Evolutionary conservation across 2,888 invertebrate species (phyloP), one percentile per base, ranked within the genome.

Genomic region (Stramonita haemastoma): DNA sequence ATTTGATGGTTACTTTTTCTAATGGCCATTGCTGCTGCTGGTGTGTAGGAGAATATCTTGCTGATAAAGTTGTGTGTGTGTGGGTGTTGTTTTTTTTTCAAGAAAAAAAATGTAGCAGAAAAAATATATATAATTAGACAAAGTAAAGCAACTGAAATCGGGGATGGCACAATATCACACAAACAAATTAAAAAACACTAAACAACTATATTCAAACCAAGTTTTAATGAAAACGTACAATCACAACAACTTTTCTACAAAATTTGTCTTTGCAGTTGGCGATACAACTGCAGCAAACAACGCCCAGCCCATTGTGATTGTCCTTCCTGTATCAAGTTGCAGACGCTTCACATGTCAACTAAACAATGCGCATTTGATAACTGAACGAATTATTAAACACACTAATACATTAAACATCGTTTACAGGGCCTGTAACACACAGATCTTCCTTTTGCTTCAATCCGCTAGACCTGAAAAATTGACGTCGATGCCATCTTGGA

Each of bases 401-500:
- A 60, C 19, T 1, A 8, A 8, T 60, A 22, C 60, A 60, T 19
- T 26, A 29, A 77, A 77, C 15, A 26, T 29, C 19, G 13, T 77
- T 29, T 77, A 77, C 5, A 5, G 29, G 1, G 11, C 13, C 11
- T n/a, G 11, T 26, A 11, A n/a, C 77, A n/a, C 77, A n/a, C 29
- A 77, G 11, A n/a, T 26, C 46, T 83, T n/a, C 83, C 83, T 46
- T 83, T n/a, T n/a, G 46, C 77, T 79, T 79, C 77, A 36, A 36
- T 81, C 60, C 26, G 81, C 88, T 83, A 29, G 83, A 88, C 83
- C 56, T 34, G 36, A 88, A 88, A 88, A 73, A 77, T 36, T 77
- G n/a, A 73, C 32, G 56, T 36, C 85, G 89, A 89, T 89, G 89
- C 89, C 89, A 89, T 89, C 85, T 89, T 89, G 89, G 83, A 89